Evolutionary conservation across 35 echinoderm and acorn worm genomes (phyloP), one percentile per base, ranked within the genome.

Genomic region (Amphiura filiformis): DNA sequence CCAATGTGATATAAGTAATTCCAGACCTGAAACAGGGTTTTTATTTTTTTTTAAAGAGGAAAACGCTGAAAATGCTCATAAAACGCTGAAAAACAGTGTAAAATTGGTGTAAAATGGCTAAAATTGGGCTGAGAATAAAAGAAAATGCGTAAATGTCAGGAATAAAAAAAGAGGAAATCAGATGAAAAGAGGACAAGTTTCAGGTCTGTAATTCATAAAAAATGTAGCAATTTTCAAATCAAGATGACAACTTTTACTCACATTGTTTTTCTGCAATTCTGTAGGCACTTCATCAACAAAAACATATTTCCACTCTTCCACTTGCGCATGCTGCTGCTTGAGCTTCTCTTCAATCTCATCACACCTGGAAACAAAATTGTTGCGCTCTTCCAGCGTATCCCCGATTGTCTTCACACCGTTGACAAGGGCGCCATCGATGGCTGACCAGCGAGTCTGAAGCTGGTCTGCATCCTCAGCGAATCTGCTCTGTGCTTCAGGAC

Each of bases 291-390:
- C 56, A 23, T 85, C 56, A 35, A 65, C 83, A 64, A 65, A 85
- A 23, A 85, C 83, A 37, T 85, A 32, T 26, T 65, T 64, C 83
- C 83, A 85, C 0, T 70, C 83, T 34, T 37, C 56, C 13, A 65
- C 12, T 30, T 36, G 32, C 20, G 26, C 23, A 32, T 85, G 32
- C 39, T 38, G 23, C 56, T 85, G 49, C 56, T 85, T 56, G 3
- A 85, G 57, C 0, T 70, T 18, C 3, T n/a, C 56, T 0, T 30
- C 64, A 56, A 85, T 22, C 2, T 32, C 36, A 34, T 85, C 83
- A 23, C 75, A 77, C 44, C 65, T 84, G 20, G 75, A 9, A 38
- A 91, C 35, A 47, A 85, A 78, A 38, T 84, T 82, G 20, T 91
- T 65, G 30, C 83, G 36, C 57, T 78, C 76, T 42, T 88, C 80